These are phyloP conservation scores for Tenthredo mesomela DNA, from an alignment of 2,888 invertebrate genomes.

Conservation along the genomic window DNA sequence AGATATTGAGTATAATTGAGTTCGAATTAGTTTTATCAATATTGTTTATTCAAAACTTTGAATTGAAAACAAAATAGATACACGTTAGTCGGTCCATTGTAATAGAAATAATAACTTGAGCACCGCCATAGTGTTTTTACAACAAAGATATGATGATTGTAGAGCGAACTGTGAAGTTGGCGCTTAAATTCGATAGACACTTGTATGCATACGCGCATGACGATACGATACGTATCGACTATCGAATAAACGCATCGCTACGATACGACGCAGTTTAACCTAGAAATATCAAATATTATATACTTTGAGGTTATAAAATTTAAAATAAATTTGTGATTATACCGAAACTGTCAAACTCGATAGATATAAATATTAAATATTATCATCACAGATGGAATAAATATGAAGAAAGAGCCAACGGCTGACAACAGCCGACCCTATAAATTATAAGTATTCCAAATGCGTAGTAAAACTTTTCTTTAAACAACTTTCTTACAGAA, in stretches of 20 bases:
- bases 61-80: slow-evolving; percentile 5
- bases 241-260: background rate
- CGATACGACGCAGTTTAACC: background rate
- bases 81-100: background rate
- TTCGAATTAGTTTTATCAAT: background rate
- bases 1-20: background rate
- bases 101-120: background rate
- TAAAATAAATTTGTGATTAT: background rate
- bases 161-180: background rate
- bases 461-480: slow-evolving; percentile 51
- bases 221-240: background rate
- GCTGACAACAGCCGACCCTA: slow-evolving; percentile 89
- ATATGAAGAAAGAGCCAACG: slow-evolving; percentile 84
- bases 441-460: slow-evolving; percentile 89
- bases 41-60: background rate
- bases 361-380: background rate
- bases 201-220: background rate
- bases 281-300: background rate
- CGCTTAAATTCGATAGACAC: background rate
- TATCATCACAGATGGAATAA: slow-evolving; percentile 55
- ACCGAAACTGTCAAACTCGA: slow-evolving; percentile 5
- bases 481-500: background rate
- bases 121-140: slow-evolving; percentile 34
- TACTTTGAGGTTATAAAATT: background rate
- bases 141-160: background rate